Evolutionary conservation across 2,888 invertebrate species (phyloP), one percentile per base, ranked within the genome.

Genomic region (Drosophila neoperkinsi): DNA sequence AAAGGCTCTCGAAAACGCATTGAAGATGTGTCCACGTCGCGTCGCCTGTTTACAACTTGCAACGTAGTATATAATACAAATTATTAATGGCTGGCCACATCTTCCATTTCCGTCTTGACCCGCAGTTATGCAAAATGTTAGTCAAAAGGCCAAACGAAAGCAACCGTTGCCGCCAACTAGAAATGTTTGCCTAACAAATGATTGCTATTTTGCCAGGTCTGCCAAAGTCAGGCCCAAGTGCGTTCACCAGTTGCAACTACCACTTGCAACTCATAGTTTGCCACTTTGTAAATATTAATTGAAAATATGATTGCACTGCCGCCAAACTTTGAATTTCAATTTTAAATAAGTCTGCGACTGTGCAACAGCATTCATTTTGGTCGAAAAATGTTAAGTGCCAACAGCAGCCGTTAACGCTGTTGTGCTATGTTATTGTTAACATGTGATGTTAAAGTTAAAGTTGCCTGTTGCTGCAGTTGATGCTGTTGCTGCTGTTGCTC

Each of bases 31-130:
- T 79, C 73, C 79, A 73, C 58, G 68, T 67, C 60, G 56, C 58
- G 49, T 46, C 43, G 57, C 30, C 30, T 49, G 43, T 13, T 65
- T 55, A 36, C 49, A 33, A 34, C 63, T 16, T 50, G 53, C 55
- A 38, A 41, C 28, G 18, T 62, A 33, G 53, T 61, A 63, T 69
- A 62, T 73, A 74, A 77, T 67, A 81, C 69, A 89, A 83, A 83
- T 88, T 88, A 88, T 88, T 88, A 89, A 88, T 88, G 85, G 78
- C 74, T 72, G 71, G 88, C 89, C 77, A 77, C 79, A 72, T 77
- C 76, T 87, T 78, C 76, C 88, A 89, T 89, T 88, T 88, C 87
- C 87, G 87, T 88, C 87, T 88, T 88, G 87, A 89, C 87, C 87
- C 88, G 81, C 72, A 71, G 87, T 88, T 89, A 88, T 88, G 87